Evolutionary conservation across 2,888 invertebrate species (phyloP), one percentile per base, ranked within the genome.

Genomic region (Sinodicranocentrus sp.): DNA sequence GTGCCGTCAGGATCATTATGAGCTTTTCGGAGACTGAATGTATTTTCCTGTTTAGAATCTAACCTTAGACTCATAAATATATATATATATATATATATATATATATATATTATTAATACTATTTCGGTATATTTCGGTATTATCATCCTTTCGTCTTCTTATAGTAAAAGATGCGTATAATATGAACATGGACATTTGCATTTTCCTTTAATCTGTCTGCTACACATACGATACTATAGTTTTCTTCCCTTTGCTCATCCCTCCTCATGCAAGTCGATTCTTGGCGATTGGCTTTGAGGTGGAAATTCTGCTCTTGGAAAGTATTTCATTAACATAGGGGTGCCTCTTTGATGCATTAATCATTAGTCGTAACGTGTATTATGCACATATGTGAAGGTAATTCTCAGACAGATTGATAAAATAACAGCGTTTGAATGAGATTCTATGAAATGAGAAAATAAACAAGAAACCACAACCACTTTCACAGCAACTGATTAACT

Each of bases 261-360:
- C 25, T 15, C 13, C 26, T 25, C 25, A 63, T 33, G 28, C 28
- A 63, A 63, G 63, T 63, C 63, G 28, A 63, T 63, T 63, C 33
- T n/a, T 63, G 19, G 21, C 39, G 63, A 63, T 63, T 63, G 63
- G 63, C 39, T 63, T 63, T 63, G 63, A 63, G 63, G 63, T 63
- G 39, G 25, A 57, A 57, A 57, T 57, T 8, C 57, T 2, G 5
- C 25, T 57, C 57, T n/a, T 6, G 52, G 52, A 52, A 19, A n/a
- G n/a, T n/a, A n/a, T n/a, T n/a, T n/a, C n/a, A n/a, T n/a, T n/a
- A n/a, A 52, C 19, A 52, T 52, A 52, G n/a, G 19, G 52, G 19
- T 8, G 33, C 33, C 33, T 6, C 33, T 3, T 6, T 10, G 33
- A 63, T 63, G 19, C 63, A 63, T 63, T 63, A 63, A 63, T 63